Evolutionary conservation across 2,113 vertebrate genomes (phyloP).

Genomic region (Vidua chalybeata): DNA sequence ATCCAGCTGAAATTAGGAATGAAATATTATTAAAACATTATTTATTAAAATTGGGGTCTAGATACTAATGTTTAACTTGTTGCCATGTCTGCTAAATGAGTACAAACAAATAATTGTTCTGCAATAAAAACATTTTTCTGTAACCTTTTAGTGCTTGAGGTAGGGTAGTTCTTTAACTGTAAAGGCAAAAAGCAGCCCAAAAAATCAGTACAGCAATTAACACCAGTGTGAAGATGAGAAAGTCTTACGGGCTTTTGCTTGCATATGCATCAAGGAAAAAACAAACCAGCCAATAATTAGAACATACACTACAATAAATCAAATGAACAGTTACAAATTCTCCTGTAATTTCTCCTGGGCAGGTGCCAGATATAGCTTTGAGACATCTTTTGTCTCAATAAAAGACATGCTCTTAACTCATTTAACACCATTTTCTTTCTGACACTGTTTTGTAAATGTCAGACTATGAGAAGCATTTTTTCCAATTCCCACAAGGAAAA

Average conservation of each 20-base stretch:
- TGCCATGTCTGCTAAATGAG: neutral
- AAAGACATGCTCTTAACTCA: neutral
- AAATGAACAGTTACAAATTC: neutral
- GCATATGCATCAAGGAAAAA: neutral
- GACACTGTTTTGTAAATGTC: neutral
- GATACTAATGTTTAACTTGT: neutral
- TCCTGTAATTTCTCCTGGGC: neutral
- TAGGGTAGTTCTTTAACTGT: neutral
- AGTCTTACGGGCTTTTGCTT: neutral
- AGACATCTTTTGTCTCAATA: neutral
- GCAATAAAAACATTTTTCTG: neutral
- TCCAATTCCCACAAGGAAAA: neutral
- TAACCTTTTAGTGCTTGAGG: neutral
- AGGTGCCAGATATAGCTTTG: neutral
- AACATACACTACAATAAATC: neutral
- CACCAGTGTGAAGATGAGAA: neutral
- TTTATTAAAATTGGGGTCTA: neutral
- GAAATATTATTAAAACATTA: neutral
- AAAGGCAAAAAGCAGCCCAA: neutral
- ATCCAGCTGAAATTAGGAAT: constrained; percentile 87
- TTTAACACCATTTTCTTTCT: neutral
- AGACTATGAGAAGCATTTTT: neutral
- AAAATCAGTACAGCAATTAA: neutral
- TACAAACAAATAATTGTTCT: neutral
- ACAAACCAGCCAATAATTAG: neutral